Evolutionary conservation across 1,140 invertebrate species (phyloP), one percentile per base, ranked within the genome.

Genomic region (Drosophila leontia): DNA sequence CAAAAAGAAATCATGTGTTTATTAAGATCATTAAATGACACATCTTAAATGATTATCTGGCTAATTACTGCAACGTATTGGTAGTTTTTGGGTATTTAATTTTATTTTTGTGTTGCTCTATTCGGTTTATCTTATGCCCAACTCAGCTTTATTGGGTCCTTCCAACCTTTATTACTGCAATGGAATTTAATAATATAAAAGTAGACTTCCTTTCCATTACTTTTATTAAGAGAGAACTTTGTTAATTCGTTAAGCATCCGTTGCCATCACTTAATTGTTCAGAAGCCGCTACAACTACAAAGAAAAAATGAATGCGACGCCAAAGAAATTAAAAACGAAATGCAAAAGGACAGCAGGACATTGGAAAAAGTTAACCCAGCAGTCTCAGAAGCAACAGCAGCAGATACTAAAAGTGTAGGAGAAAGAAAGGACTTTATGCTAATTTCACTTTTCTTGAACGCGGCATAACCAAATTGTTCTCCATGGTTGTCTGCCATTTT

Each of bases 391-490:
- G 63, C 39, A 65, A 47, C 32, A 47, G 47, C 60, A 76, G 61
- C 44, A 51, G 62, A 70, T 60, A 72, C 56, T 58, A 45, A 61
- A 60, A 59, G 44, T 63, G 59, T 17, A 9, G 19, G 61, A 51
- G 13, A 34, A 69, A 58, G 60, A 69, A 78, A 19, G 59, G 75
- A 87, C 71, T 80, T 87, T 87, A 87, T 87, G 83, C 83, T 87
- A 87, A 87, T 87, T 87, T 87, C 80, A 87, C 83, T 87, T 87
- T 87, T 82, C 76, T 77, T 67, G 64, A 87, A 83, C 76, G 67
- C 67, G 34, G 79, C 70, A 80, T 83, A 83, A 83, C 83, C 80
- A 80, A 87, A 72, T 82, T 86, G 64, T 78, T 67, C 74, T 62
- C 67, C 47, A 62, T 75, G 60, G 29, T 64, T 56, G 34, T 60